Evolutionary conservation across 2,888 invertebrate species (phyloP), one percentile per base, ranked within the genome.

Genomic region (Caenorhabditis afra): DNA sequence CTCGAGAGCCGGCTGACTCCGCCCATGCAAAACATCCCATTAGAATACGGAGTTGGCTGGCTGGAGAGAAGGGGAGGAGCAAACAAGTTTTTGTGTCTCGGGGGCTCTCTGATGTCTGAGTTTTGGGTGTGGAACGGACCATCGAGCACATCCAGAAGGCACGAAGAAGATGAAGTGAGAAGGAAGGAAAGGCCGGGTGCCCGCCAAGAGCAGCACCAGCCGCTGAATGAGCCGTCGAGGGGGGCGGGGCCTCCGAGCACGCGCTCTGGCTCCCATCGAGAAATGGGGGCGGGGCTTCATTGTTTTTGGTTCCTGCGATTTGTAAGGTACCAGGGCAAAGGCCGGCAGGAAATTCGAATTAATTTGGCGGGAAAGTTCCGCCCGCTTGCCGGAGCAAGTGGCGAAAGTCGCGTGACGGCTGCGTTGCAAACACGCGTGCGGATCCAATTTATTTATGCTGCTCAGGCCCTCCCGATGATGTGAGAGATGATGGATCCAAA

Each of bases 51-150:
- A 61, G 23, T 53, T 57, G 23, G 53, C 37, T 22, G 23, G 53
- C 35, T 35, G 58, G 59, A 20, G 52, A 44, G 41, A 52, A 44
- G 62, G 29, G 29, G 29, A 29, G 29, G 29, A 29, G 58, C 55
- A 64, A 58, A 73, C 73, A 73, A 73, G 64, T 61, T 53, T 47
- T 53, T 62, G 53, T 71, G 18, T 47, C 39, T 61, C 55, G 55
- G 53, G 57, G 57, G 49, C 55, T 57, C 55, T 57, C 49, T 57
- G 73, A 64, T 73, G 73, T 58, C 64, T 73, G 73, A 64, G 64
- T 64, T 39, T 57, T 41, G 23, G 20, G 53, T 41, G 52, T 29
- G 50, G 35, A 47, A 45, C 39, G 58, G 22, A 58, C 50, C 50
- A 45, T 12, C 50, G 41, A 67, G 49, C 58, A 59, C 39, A 58